Conservation (phyloP, 2,888 invertebrate genomes). For the Gymnocheta viridis region DNA sequence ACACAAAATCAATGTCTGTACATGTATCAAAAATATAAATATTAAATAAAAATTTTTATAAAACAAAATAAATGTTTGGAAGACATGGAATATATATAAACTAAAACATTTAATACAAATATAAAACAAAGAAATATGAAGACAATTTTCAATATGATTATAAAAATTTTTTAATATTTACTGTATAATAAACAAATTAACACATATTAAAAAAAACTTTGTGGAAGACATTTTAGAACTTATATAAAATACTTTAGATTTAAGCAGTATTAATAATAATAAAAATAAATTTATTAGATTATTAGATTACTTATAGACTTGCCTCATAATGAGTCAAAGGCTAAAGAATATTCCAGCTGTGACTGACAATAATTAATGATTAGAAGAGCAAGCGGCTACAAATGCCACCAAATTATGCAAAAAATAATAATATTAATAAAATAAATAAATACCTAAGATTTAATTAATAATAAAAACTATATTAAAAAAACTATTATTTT, state of each 20-base stretch:
- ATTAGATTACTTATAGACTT: conserved; percentile 57
- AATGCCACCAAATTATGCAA: conserved; percentile 68
- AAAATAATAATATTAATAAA: conserved; percentile 32
- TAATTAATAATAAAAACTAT: conserved; percentile 68
- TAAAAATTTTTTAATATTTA: conserved; percentile 53
- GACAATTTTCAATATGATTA: conserved; percentile 65
- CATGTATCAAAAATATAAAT: conserved; percentile 24
- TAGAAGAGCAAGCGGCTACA: conserved; percentile 67
- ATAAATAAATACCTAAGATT: conserved; percentile 29
- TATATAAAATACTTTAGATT: conserved; percentile 28
- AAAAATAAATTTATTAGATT: conserved; percentile 9
- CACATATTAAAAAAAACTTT: conserved; percentile 43
- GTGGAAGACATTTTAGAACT: conserved; percentile 68
- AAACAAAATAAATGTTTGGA: conserved; percentile 59
- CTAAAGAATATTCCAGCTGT: conserved; percentile 80
- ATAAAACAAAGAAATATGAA: conserved; percentile 31
- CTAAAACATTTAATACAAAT: neutral
- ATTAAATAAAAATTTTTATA: conserved; percentile 27
- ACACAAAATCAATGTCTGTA: neutral
- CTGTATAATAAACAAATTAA: conserved; percentile 57
- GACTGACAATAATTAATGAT: conserved; percentile 80
- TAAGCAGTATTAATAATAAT: conserved; percentile 48
- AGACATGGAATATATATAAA: conserved; percentile 62
- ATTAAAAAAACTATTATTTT: conserved; percentile 8
- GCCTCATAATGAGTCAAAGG: conserved; percentile 73